These are phyloP conservation scores for Podarcis raffonei DNA, from an alignment of 2,113 vertebrate species.

Conservation along the genomic window DNA sequence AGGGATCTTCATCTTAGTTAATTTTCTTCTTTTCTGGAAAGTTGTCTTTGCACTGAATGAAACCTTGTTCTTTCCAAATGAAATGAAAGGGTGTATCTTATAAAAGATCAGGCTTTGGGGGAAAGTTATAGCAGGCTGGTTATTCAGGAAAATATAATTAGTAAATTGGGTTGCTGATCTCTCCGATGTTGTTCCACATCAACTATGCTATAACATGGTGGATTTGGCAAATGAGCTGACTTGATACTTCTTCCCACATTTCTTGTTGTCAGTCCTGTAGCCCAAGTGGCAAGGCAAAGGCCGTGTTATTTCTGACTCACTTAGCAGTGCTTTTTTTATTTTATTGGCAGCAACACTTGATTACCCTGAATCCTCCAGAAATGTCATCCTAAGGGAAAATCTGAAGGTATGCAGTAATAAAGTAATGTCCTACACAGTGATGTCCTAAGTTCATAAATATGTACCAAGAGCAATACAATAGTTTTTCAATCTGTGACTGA, in stretches of 20 bases:
- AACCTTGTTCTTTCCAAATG: constrained; percentile 14
- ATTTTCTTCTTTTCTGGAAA: constrained; percentile 1
- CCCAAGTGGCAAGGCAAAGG: neutral
- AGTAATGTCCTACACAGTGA: constrained; percentile 18
- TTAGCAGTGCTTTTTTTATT: neutral
- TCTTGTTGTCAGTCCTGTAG: neutral
- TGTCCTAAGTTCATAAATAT: constrained; percentile 52
- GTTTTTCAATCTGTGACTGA: constrained; percentile 48
- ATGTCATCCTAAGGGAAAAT: constrained; percentile 18
- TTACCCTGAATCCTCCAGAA: constrained; percentile 10
- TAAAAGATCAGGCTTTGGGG: neutral
- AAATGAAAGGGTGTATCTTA: neutral
- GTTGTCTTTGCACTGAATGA: neutral
- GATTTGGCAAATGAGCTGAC: neutral
- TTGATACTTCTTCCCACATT: neutral
- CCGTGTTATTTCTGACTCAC: neutral
- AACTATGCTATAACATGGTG: neutral
- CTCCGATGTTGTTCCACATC: neutral
- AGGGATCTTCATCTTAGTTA: constrained; percentile 37
- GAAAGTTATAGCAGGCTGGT: neutral
- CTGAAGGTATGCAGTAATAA: constrained; percentile 44
- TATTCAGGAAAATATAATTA: constrained; percentile 21
- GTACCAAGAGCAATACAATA: constrained; percentile 35
- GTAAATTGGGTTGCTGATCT: constrained; percentile 3
- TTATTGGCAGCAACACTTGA: neutral